Base-by-base conservation (phyloP, 2,113 vertebrate genomes). In the Spea multiplicata region DNA sequence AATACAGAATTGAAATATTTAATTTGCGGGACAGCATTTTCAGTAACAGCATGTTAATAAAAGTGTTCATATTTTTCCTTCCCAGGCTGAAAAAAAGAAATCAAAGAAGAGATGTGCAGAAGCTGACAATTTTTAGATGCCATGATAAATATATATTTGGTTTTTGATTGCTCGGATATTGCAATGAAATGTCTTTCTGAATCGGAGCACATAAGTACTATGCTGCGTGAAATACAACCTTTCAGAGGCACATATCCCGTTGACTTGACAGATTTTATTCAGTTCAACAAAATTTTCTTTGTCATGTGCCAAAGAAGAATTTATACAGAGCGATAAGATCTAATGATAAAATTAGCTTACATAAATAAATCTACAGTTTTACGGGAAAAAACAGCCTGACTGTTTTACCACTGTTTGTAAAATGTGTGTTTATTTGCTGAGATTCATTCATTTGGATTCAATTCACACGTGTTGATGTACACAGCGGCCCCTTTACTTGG, bases 131-230 rank as follows among this genome's bases (percentile, higher is more conserved):
- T 57, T 44, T 79, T 48, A 79, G 47, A 66, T 62, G 61, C 7
- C 46, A 66, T 79, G 77, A 79, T 73, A 79, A 79, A 73, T 79
- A 79, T 79, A 66, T 66, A 79, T 73, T 79, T 79, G 45, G 68
- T 30, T 73, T 73, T 79, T 66, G 62, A 79, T 79, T 66, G 77
- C 70, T 73, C 6, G 73, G 70, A 79, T 62, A 66, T 73, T 53
- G 64, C 62, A 72, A 72, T 66, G 68, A 73, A 79, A 66, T 79
- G 62, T 72, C 62, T 66, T 4, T 3, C 5, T 30, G 76, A 72
- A 73, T 72, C 10, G 70, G 44, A 79, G 46, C 66, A 66, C 62
- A 79, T 57, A 66, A 73, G 77, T 72, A 17, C 46, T 66, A 45
- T 50, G 47, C 44, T 6, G 13, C 62, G 57, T 12, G 62, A 66